Percentiles rank a stretch among this genome's conserved stretches.
phyloP scores from a whole-genome alignment of 2,888 invertebrate species.

The Periphyllus acericola region DNA sequence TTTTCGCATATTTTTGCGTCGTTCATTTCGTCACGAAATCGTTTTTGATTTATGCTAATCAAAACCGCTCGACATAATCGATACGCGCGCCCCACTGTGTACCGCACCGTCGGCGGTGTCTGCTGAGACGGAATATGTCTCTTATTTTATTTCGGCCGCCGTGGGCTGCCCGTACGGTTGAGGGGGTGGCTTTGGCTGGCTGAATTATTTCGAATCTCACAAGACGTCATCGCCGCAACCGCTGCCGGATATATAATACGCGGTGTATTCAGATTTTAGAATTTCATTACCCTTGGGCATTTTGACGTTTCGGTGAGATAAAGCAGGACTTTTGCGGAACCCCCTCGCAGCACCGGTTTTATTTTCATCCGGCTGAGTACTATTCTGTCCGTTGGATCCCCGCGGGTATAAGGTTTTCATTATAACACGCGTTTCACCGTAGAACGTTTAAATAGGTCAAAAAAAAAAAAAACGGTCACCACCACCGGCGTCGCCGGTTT shows the following conservation, averaged over 20 bases:
- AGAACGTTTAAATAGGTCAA: conserved; percentile 27
- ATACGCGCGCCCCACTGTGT: background rate
- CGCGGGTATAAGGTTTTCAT: background rate
- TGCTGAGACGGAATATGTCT: background rate
- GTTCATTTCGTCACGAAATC: too few relatives aligned
- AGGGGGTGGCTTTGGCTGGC: too few relatives aligned
- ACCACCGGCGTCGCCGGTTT: background rate
- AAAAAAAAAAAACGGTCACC: conserved; percentile 20
- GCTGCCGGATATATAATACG: background rate
- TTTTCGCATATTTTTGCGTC: too few relatives aligned
- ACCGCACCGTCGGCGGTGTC: background rate
- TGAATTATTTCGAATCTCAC: background rate
- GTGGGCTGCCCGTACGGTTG: background rate
- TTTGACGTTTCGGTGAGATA: background rate
- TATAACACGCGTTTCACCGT: background rate
- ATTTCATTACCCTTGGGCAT: background rate
- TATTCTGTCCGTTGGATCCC: too few relatives aligned
- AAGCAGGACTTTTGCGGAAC: too few relatives aligned
- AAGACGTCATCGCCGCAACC: background rate
- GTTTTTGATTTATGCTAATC: conserved; percentile 27
- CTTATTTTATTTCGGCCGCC: background rate
- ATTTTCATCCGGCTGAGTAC: too few relatives aligned
- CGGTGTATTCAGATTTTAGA: conserved; percentile 21
- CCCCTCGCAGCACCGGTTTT: too few relatives aligned
- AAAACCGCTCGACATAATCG: conserved; percentile 27